Conservation (phyloP, 2,797 vertebrate genomes). For the Sebastes baramenuke region DNA sequence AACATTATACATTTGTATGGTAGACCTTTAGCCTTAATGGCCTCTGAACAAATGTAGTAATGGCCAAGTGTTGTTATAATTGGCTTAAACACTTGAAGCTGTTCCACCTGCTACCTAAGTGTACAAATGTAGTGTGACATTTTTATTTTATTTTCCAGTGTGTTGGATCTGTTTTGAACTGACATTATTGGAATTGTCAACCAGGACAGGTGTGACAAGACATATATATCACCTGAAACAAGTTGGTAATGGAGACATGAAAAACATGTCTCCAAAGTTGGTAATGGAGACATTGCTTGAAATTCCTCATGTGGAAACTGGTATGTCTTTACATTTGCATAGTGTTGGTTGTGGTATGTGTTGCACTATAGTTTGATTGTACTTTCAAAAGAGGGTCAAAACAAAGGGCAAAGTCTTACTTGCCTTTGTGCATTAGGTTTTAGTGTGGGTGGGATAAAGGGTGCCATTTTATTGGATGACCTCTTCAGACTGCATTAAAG, state of each 20-base stretch:
- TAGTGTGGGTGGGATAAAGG: slow-evolving; percentile 32
- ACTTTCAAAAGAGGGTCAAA: slow-evolving; percentile 7
- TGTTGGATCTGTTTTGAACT: neutral
- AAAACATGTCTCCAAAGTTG: too few relatives aligned
- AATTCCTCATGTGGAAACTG: neutral
- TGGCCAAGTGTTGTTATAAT: neutral
- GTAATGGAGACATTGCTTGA: neutral
- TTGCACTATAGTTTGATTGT: neutral
- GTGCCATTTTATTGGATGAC: slow-evolving; percentile 46
- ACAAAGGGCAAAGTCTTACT: slow-evolving; percentile 1
- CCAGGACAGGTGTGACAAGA: neutral
- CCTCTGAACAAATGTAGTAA: neutral
- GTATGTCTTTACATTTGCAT: neutral
- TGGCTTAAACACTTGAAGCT: neutral
- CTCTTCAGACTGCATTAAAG: slow-evolving; percentile 55
- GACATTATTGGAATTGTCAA: neutral
- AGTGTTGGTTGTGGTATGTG: neutral
- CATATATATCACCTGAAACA: neutral
- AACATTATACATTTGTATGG: neutral
- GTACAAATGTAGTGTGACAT: neutral
- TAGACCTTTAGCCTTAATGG: neutral
- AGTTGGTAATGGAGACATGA: neutral
- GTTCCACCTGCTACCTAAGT: neutral
- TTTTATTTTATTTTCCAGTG: neutral
- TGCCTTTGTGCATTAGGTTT: slow-evolving; percentile 10